Base-by-base conservation (phyloP, 92 coral and sea anemone genomes). In the Paramuricea clavata region DNA sequence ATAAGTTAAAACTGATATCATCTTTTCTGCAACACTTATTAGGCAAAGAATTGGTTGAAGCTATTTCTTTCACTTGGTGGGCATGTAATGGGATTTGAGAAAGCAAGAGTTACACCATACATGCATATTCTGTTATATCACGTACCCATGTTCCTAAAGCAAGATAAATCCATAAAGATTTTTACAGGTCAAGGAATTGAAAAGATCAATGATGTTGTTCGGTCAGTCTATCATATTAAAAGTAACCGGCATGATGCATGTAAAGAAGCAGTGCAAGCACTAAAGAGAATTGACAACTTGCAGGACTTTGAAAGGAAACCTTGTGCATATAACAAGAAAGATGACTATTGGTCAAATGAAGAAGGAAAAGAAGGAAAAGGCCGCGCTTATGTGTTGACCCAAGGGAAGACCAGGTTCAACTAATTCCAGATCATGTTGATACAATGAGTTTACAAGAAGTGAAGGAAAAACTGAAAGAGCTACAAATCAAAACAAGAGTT, bases 101-200 rank as follows among this genome's bases (percentile, higher is more conserved):
- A 69, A 60, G 79, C 81, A 0, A 44, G 50, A 13, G 49, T 89
- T 32, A 89, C 92, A 0, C 91, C 91, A 21, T 89, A 83, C 62
- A 47, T 89, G 83, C 92, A 89, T 34, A 67, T 89, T 13, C 33
- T 89, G 32, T 27, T 23, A 27, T 89, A 89, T 31, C 92, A 89
- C 30, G 1, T 85, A 5, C 87, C 92, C n/a, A 1, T 16, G 54
- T 85, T 85, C 34, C 59, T 89, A 5, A 79, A 22, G 15, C 36
- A 39, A n/a, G 86, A 71, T 5, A 70, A 6, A 9, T 22, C 67
- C 6, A 17, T 89, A 3, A 89, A 89, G 21, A 23, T 47, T 12
- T 89, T 85, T 54, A 85, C 90, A 0, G 92, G 92, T 0, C 92
- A 89, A 73, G 92, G 92, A 32, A 82, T 89, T 0, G 90, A 89